A percentile compares a stretch with the other conserved stretches of the same genome.
phyloP scores from a whole-genome alignment of 2,113 vertebrate genomes.

The Acrocephalus arundinaceus region DNA sequence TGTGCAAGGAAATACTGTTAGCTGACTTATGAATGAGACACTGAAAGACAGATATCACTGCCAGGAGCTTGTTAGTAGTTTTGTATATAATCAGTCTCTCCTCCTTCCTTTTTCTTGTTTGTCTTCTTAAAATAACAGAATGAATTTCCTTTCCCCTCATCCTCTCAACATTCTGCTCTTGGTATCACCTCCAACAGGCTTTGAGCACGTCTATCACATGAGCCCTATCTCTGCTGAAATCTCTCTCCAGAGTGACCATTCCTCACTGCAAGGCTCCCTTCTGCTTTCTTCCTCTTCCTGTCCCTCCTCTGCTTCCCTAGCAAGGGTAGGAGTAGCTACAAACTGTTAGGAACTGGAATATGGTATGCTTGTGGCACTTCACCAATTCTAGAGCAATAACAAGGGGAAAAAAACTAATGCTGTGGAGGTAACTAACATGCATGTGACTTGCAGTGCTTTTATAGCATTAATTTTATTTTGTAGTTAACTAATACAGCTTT shows the following conservation, averaged over 20 bases:
- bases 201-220: slow-evolving; percentile 87
- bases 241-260: slow-evolving; percentile 84
- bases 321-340: slow-evolving; percentile 83
- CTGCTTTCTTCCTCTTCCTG: slow-evolving; percentile 81
- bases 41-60: neutral
- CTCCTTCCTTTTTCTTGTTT: slow-evolving; percentile 70
- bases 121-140: slow-evolving; percentile 73
- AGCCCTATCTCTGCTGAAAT: slow-evolving; percentile 80
- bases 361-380: slow-evolving; percentile 6
- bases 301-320: slow-evolving; percentile 84
- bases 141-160: slow-evolving; percentile 80
- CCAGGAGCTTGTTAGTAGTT: slow-evolving; percentile 14
- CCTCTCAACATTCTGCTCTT: slow-evolving; percentile 79
- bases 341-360: slow-evolving; percentile 34
- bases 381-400: neutral
- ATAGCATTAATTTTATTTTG: neutral
- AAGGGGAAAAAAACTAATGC: neutral
- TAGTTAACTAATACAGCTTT: neutral
- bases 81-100: slow-evolving; percentile 59
- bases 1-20: neutral
- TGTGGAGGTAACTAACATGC: slow-evolving; percentile 24
- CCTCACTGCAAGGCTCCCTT: slow-evolving; percentile 74
- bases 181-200: slow-evolving; percentile 85
- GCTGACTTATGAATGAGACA: neutral
- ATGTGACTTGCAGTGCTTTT: slow-evolving; percentile 1